Evolutionary conservation across 2,113 vertebrate species (phyloP).

Genomic region (Mastomys coucha): DNA sequence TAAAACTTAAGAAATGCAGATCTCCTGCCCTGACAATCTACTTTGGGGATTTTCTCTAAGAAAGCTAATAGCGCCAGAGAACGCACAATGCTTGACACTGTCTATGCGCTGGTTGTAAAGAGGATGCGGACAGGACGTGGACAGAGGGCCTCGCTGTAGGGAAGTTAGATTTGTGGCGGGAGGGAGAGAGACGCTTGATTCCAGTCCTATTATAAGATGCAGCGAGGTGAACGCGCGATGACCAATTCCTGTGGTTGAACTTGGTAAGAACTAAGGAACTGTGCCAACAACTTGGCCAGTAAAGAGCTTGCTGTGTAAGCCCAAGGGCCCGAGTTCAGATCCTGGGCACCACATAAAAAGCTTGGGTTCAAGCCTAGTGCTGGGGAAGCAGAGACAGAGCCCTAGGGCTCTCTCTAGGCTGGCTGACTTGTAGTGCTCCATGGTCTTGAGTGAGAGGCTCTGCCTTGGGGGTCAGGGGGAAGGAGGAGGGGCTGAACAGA

Average conservation of each 20-base stretch:
- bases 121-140: not conserved
- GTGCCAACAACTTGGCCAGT: not conserved
- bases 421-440: not conserved
- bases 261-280: not conserved
- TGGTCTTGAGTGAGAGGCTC: too few relatives aligned
- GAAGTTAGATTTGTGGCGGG: not conserved
- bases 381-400: not conserved
- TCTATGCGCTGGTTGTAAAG: accelerated
- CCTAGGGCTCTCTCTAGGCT: not conserved
- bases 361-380: not conserved
- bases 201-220: not conserved
- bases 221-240: not conserved
- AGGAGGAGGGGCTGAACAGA: not conserved
- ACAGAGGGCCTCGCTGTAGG: not conserved
- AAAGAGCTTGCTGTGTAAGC: not conserved
- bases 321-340: not conserved
- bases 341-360: not conserved
- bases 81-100: accelerated
- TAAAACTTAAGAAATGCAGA: not conserved
- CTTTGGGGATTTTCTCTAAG: not conserved
- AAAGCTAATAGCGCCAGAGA: not conserved
- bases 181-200: accelerated
- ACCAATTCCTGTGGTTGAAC: not conserved
- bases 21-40: not conserved
- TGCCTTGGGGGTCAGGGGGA: not conserved